phyloP scores from a whole-genome alignment of 2,113 vertebrate species.

The Chamaetylas fuelleborni region DNA sequence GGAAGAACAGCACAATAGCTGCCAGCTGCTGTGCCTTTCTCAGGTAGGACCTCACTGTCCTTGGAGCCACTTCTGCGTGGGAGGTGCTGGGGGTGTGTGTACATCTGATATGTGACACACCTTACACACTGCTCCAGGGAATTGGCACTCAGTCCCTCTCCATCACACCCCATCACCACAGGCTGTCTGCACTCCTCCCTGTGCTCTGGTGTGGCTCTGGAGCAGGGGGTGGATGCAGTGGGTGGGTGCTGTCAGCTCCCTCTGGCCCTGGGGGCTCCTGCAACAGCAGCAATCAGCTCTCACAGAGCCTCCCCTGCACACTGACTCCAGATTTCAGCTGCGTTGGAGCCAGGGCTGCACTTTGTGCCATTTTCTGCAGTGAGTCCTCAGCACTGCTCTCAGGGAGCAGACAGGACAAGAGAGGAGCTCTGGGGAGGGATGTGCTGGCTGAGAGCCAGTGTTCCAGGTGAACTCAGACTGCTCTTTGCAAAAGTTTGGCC shows the following conservation, averaged over 20 bases:
- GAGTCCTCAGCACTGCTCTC: not conserved
- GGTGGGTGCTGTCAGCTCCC: not conserved
- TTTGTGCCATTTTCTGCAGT: not conserved
- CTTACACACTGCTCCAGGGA: accelerated
- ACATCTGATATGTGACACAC: accelerated
- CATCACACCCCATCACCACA: not conserved
- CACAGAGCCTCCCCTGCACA: accelerated
- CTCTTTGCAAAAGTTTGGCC: not conserved
- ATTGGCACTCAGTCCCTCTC: not conserved
- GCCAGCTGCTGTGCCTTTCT: not conserved
- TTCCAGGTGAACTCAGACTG: not conserved
- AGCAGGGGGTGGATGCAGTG: too few species aligned
- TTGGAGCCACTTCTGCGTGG: accelerated
- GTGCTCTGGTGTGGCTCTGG: accelerated
- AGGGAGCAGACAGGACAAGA: not conserved
- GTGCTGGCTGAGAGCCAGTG: not conserved
- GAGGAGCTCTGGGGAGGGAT: not conserved
- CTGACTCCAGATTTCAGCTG: not conserved
- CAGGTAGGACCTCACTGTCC: accelerated
- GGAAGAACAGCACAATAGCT: not conserved
- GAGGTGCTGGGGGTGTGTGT: not conserved
- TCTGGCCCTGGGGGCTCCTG: not conserved
- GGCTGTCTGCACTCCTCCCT: not conserved
- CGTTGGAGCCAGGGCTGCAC: not conserved
- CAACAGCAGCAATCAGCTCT: not conserved